phyloP scores from a whole-genome alignment of 2,888 invertebrate species.

The Tinea pellionella region DNA sequence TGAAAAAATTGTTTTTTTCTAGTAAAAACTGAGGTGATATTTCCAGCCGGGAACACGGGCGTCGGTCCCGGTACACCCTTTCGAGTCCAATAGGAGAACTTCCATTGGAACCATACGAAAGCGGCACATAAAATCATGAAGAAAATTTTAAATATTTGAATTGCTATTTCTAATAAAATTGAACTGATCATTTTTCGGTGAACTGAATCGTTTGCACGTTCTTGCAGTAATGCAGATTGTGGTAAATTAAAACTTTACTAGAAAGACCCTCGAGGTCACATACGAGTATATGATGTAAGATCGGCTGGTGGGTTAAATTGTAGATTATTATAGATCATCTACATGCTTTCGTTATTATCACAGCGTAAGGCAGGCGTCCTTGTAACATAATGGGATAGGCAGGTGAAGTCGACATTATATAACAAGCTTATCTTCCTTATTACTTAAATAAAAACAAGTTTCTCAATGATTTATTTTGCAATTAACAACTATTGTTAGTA shows the following conservation, averaged over 20 bases:
- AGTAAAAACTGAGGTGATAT: conserved; percentile 64
- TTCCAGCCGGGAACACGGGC: conserved; percentile 74
- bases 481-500: no score
- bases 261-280: not conserved
- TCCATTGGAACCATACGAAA: conserved; percentile 47
- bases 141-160: conserved; percentile 12
- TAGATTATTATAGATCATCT: no score
- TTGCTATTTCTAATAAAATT: not conserved
- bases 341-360: not conserved
- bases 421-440: no score
- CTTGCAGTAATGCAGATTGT: not conserved
- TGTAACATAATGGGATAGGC: no score
- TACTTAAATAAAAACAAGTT: no score
- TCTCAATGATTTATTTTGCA: no score
- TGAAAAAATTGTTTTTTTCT: conserved; percentile 71
- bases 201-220: not conserved
- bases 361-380: no score
- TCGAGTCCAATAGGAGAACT: conserved; percentile 70
- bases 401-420: no score
- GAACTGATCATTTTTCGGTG: not conserved
- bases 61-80: conserved; percentile 65
- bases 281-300: not conserved
- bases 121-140: conserved; percentile 65
- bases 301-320: not conserved
- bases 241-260: not conserved